Evolutionary conservation across 2,113 vertebrate species (phyloP), one percentile per base, ranked within the genome.

Genomic region (Cheirogaleus medius): DNA sequence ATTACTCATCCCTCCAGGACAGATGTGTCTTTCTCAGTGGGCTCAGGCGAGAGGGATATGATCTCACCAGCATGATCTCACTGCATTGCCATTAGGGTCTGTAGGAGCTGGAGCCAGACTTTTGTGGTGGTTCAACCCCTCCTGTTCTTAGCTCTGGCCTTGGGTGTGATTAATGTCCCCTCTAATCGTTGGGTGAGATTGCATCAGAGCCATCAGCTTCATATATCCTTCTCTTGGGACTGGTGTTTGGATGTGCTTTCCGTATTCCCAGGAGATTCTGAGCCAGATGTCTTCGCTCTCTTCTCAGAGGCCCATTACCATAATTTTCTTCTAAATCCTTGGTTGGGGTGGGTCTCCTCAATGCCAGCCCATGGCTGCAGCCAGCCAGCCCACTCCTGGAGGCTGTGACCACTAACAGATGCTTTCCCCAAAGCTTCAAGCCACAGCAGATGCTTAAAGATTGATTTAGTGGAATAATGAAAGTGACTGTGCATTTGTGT

Each of bases 61-160:
- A 97, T 90, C 84, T 98, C 98, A 98, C 34, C 77, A 64, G 63
- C 69, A 87, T 95, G 95, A 98, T 81, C 95, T 97, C 97, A 97
- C 77, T 92, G 84, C 37, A 13, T 91, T 88, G 90, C 71, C 87
- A 80, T 91, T 91, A 94, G 90, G 92, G 58, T 74, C 87, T 69
- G 12, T 10, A 73, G 94, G 85, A 85, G 83, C 85, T 49, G 81
- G 95, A 68, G 84, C 94, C 27, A 21, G 52, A 71, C 77, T 85
- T 94, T 44, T 74, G 77, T 66, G 7, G 9, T 6, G 64, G 32
- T 21, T 95, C 71, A 49, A 14, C 85, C n/a, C 95, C 91, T 25
- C 3, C 32, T 90, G 82, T 68, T 95, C 86, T 96, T 6, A 4
- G 86, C 37, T 23, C 52, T 2, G 52, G 63, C 88, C 74, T 0